Evolutionary conservation across 1,140 invertebrate species (phyloP).

Genomic region (Tenebrio molitor): DNA sequence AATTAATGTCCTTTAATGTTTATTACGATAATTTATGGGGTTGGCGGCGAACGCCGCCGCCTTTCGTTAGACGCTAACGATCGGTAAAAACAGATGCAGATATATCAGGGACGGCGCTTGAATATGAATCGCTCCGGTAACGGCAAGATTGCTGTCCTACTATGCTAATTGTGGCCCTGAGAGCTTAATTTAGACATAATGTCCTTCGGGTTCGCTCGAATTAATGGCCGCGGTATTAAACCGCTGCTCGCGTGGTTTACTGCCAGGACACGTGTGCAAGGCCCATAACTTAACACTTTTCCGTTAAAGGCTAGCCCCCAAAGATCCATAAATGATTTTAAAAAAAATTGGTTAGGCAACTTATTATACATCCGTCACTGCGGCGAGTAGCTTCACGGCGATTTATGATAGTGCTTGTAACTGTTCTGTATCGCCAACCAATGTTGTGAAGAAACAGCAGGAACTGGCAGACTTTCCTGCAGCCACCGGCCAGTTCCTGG

Average conservation of each 20-base stretch:
- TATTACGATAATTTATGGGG: constrained; percentile 40
- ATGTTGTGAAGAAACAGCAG: too few relatives aligned
- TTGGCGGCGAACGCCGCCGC: constrained; percentile 29
- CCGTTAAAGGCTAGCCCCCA: too few relatives aligned
- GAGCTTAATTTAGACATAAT: constrained; percentile 47
- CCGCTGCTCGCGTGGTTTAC: constrained; percentile 39
- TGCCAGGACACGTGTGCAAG: constrained; percentile 39
- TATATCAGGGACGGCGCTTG: constrained; percentile 32
- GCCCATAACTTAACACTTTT: too few relatives aligned
- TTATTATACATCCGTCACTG: too few relatives aligned
- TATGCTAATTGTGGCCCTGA: constrained; percentile 46
- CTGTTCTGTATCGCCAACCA: too few relatives aligned
- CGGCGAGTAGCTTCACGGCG: too few relatives aligned
- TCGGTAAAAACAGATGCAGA: constrained; percentile 48
- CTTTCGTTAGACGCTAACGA: constrained; percentile 28
- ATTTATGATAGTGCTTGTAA: too few relatives aligned
- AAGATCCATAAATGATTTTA: too few relatives aligned
- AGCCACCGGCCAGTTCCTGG: background rate
- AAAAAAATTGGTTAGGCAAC: too few relatives aligned
- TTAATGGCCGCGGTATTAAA: constrained; percentile 40
- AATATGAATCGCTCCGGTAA: constrained; percentile 43
- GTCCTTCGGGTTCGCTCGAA: constrained; percentile 43
- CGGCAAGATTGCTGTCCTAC: constrained; percentile 41
- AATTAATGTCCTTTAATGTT: constrained; percentile 46
- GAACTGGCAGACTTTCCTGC: too few relatives aligned